Conservation (phyloP, 2,888 invertebrate genomes). For the Sialis fuliginosa region DNA sequence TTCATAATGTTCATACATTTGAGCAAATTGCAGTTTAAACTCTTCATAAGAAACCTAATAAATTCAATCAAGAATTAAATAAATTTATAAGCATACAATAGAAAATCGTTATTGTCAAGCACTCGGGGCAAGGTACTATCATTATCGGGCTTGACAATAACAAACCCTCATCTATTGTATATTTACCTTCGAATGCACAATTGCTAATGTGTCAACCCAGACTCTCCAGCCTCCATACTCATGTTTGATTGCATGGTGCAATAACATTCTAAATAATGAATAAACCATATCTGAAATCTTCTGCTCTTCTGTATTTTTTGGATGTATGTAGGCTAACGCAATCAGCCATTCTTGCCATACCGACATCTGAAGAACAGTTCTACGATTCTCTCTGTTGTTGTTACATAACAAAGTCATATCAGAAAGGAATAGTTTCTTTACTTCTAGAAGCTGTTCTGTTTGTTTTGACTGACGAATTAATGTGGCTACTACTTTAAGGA, state of each 20-base stretch:
- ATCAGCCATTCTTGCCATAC: conserved; percentile 99
- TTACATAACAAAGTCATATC: conserved; percentile 98
- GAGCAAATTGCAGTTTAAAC: conserved; percentile 91
- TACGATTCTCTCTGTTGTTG: conserved; percentile 89
- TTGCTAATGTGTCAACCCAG: conserved; percentile 98
- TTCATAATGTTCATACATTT: conserved; percentile 94
- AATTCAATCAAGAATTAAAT: not conserved
- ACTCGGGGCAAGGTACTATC: too few species aligned
- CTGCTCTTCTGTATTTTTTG: conserved; percentile 85
- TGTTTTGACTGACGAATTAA: conserved; percentile 92
- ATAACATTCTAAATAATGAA: conserved; percentile 87
- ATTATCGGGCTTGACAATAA: not conserved
- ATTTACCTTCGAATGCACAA: conserved; percentile 91
- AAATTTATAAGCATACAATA: too few species aligned
- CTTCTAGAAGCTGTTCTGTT: conserved; percentile 75
- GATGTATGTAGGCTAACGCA: conserved; percentile 95
- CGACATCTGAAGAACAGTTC: conserved; percentile 98
- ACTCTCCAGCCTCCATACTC: conserved; percentile 99
- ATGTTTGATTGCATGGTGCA: conserved; percentile 97
- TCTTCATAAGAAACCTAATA: conserved; percentile 89
- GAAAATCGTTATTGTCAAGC: too few species aligned
- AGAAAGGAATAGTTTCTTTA: conserved; percentile 89
- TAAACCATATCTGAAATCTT: conserved; percentile 98
- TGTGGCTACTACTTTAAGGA: conserved; percentile 96
- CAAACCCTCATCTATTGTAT: not conserved